Base-by-base conservation (phyloP, 2,113 vertebrate genomes). In the Progne subis region DNA sequence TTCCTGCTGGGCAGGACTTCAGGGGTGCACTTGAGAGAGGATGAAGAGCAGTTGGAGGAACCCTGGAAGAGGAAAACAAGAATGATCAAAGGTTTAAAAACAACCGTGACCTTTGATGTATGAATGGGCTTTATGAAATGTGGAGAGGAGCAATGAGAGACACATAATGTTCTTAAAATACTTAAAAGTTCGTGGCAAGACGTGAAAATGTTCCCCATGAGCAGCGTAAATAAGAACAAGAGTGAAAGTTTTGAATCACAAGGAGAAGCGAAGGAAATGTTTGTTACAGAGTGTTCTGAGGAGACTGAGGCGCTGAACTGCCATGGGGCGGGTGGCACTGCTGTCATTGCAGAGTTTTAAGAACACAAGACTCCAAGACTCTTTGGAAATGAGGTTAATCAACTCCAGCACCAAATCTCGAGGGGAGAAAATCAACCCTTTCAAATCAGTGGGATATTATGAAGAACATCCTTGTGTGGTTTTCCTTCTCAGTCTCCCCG, bases 31-130 rank as follows among this genome's bases (percentile, higher is more conserved):
- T 96, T 71, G 37, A 81, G 65, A 64, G 26, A 81, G 63, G 80
- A 43, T 94, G 86, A 95, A 88, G 79, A 88, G 92, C 67, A 77
- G 4, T 50, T 67, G 76, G 47, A 96, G 52, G 60, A 65, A n/a
- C 34, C 13, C 29, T 93, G 76, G 32, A 67, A 47, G 68, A 86
- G 55, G 19, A 78, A 94, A 94, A 28, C 29, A 90, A 52, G 56
- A 70, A 68, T 37, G 72, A 92, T 88, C 80, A 92, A 94, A 92
- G 60, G 63, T 60, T 90, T 78, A 3, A 93, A 93, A 95, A 86
- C 69, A 93, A 2, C 26, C 2, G 0, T 67, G 90, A 80, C 88
- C 82, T 94, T 95, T 95, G 41, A 29, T 55, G 47, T 14, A 75
- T 75, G 72, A 70, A 88, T 32, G 43, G 50, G 31, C 34, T 23